phyloP scores from a whole-genome alignment of 2,888 invertebrate species.

The Tetropium fuscum region DNA sequence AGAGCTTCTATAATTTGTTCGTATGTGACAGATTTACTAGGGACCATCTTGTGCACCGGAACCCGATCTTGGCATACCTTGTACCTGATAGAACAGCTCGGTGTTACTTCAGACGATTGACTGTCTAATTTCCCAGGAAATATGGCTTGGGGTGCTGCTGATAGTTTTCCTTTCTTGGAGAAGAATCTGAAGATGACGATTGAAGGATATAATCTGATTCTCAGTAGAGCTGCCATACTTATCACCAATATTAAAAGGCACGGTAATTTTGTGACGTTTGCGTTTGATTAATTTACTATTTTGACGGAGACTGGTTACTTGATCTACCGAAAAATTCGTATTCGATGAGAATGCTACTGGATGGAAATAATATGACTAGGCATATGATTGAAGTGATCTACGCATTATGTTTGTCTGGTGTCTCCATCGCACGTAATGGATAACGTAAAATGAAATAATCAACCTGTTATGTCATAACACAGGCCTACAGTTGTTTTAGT shows the following conservation, averaged over 20 bases:
- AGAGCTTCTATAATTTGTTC: not conserved
- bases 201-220: not conserved
- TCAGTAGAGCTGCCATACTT: not conserved
- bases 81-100: conserved; percentile 2
- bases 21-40: not conserved
- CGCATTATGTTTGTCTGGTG: too few species aligned
- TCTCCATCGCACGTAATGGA: too few species aligned
- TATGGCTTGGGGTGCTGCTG: not conserved
- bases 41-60: conserved; percentile 4
- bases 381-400: too few species aligned
- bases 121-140: not conserved
- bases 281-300: not conserved
- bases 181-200: not conserved
- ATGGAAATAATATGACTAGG: too few species aligned
- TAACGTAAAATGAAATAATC: too few species aligned
- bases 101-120: not conserved
- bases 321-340: not conserved
- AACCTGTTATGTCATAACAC: too few species aligned
- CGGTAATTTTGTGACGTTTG: conserved; percentile 1
- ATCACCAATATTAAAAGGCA: not conserved
- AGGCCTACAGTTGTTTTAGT: too few species aligned
- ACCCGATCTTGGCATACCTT: conserved; percentile 8
- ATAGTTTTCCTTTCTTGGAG: not conserved
- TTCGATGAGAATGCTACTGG: too few species aligned
- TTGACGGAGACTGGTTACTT: not conserved